Evolutionary conservation across 2,888 invertebrate genomes (phyloP).

Genomic region (Nephrotoma guestfalica): DNA sequence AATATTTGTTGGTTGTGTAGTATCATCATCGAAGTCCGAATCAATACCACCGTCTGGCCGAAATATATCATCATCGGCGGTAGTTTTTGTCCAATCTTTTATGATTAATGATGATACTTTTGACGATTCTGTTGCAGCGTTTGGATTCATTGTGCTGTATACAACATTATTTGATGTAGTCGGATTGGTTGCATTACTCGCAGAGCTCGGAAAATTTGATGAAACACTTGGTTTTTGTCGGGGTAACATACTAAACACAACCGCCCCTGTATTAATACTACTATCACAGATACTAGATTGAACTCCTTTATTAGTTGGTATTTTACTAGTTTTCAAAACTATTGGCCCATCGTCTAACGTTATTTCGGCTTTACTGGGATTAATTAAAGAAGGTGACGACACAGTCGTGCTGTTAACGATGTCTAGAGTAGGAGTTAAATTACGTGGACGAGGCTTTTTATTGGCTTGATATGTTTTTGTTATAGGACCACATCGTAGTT

Average conservation of each 20-base stretch:
- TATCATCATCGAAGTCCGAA: not conserved
- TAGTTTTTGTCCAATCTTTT: not conserved
- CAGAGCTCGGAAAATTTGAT: not conserved
- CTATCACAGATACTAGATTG: not conserved
- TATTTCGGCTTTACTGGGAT: not conserved
- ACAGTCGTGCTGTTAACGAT: not conserved
- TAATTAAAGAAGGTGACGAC: not conserved
- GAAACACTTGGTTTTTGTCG: not conserved
- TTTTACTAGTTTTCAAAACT: not conserved
- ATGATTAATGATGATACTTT: not conserved
- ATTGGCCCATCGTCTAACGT: not conserved
- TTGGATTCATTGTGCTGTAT: not conserved
- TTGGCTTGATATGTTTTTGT: not conserved
- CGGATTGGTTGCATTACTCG: not conserved
- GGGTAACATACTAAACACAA: not conserved
- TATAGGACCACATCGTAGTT: not conserved
- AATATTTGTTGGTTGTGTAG: not conserved
- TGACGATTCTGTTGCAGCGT: not conserved
- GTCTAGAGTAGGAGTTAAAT: not conserved
- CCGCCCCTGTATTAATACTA: not conserved
- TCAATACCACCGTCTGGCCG: not conserved
- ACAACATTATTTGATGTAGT: not conserved
- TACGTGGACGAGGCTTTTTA: not conserved
- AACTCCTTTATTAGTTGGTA: not conserved
- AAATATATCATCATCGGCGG: not conserved